A percentile compares a stretch with the other conserved stretches of the same genome.
Conservation (phyloP, 2,888 invertebrate genomes). For the Neoaliturus tenellus region DNA sequence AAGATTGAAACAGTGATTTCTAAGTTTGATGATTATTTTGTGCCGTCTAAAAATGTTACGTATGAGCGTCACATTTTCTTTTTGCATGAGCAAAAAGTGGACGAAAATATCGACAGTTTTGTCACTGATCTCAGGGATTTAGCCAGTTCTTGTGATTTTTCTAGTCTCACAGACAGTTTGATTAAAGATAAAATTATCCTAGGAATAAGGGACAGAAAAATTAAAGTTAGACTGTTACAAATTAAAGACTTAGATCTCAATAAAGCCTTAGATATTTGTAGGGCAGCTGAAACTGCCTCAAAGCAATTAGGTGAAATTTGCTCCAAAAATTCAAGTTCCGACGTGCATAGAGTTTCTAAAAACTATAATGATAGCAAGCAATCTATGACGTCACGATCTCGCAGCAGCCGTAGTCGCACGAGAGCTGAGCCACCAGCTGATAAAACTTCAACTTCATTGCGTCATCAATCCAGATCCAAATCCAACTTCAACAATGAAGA, state of each 20-base stretch:
- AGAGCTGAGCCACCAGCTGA: neutral
- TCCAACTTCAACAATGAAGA: too few species aligned
- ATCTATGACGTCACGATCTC: neutral
- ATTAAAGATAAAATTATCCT: conserved; percentile 32
- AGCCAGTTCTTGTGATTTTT: neutral
- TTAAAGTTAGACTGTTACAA: conserved; percentile 19
- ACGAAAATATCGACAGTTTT: conserved; percentile 3
- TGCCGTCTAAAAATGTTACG: conserved; percentile 10
- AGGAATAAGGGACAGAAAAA: conserved; percentile 3
- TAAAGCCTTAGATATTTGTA: conserved; percentile 29
- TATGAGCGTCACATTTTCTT: conserved; percentile 14
- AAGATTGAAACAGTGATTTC: neutral
- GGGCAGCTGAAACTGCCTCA: neutral
- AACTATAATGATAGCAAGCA: neutral
- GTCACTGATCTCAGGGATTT: conserved; percentile 23
- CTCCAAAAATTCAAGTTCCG: neutral
- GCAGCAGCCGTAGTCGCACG: neutral
- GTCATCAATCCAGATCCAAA: neutral
- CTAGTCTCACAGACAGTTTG: neutral
- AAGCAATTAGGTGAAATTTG: neutral
- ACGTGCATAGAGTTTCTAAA: neutral
- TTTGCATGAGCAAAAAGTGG: neutral
- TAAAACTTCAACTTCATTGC: neutral
- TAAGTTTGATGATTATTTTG: neutral
- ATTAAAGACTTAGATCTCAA: conserved; percentile 25